Evolutionary conservation across 2,888 invertebrate genomes (phyloP).

Genomic region (Eudasyphora cyanicolor): DNA sequence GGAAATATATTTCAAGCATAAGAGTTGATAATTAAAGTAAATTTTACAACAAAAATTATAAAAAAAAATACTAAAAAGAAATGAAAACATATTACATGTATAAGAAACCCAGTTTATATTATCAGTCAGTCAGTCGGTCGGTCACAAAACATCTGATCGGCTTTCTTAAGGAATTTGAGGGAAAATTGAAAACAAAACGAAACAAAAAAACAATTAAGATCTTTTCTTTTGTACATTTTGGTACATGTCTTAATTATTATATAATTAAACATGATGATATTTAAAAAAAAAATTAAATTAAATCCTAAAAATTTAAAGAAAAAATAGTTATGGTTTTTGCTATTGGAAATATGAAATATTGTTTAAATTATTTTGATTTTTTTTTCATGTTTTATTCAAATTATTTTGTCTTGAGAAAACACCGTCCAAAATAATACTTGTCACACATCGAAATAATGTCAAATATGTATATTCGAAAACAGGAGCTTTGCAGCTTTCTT

Average conservation of each 20-base stretch:
- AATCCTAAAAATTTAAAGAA: conserved; percentile 52
- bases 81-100: conserved; percentile 29
- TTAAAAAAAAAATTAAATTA: conserved; percentile 29
- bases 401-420: too few relatives aligned
- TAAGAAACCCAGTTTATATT: conserved; percentile 1
- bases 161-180: conserved; percentile 56
- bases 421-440: too few relatives aligned
- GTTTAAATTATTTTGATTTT: neutral
- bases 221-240: conserved; percentile 41
- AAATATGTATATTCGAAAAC: too few relatives aligned
- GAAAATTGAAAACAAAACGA: conserved; percentile 42
- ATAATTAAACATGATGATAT: conserved; percentile 57
- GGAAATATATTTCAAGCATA: conserved; percentile 46
- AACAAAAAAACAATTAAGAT: conserved; percentile 24
- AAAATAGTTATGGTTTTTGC: conserved; percentile 39
- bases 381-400: too few relatives aligned
- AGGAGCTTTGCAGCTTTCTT: too few relatives aligned
- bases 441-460: too few relatives aligned
- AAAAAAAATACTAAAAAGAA: conserved; percentile 44
- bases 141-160: neutral
- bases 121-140: too few relatives aligned
- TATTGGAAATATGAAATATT: neutral
- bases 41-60: conserved; percentile 49
- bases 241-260: conserved; percentile 63
- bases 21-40: conserved; percentile 60